Base-by-base conservation (phyloP, 1,140 invertebrate species). In the Drosophila erecta region DNA sequence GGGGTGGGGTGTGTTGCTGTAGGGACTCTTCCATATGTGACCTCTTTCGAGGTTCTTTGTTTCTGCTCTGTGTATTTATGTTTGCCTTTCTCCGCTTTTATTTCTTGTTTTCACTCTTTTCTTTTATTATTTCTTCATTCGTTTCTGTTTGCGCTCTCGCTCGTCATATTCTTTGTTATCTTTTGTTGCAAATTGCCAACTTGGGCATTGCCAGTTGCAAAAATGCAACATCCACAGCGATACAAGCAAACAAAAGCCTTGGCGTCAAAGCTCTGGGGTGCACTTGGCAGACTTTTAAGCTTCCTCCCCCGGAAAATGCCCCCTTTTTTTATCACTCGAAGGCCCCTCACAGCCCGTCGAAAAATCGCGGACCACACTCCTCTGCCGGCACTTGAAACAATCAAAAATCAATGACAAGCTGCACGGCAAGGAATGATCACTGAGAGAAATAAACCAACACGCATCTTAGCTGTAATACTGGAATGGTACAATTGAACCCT, bases 231-330 rank as follows among this genome's bases (percentile, higher is more conserved):
- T 47, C 51, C 46, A 40, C 50, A 41, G 33, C 57, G 33, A 24
- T 4, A 4, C 24, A 41, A 56, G 11, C 59, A 76, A 73, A 87
- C 83, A 86, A 86, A 81, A 58, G 79, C 81, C 69, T 59, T 50
- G 83, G 81, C 81, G 81, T 87, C 79, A 89, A 79, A 79, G 75
- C 83, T 86, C 83, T 86, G 83, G 83, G 83, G 83, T 86, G 83
- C 83, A 86, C 83, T 86, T 86, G 79, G 70, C 83, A 81, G 79
- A 81, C 79, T 81, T 69, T 61, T 79, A 75, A 65, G 46, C 72
- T 47, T 12, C 41, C 15, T 37, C n/a, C 11, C 12, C 33, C 30
- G 12, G 14, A n/a, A 40, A 55, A 38, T 38, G 30, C 30, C 51
- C 51, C 33, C 24, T 38, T 57, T 60, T 38, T 38, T 38, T 38